Base-by-base conservation (phyloP, 2,113 vertebrate species). In the Boulengeromyrus knoepffleri region DNA sequence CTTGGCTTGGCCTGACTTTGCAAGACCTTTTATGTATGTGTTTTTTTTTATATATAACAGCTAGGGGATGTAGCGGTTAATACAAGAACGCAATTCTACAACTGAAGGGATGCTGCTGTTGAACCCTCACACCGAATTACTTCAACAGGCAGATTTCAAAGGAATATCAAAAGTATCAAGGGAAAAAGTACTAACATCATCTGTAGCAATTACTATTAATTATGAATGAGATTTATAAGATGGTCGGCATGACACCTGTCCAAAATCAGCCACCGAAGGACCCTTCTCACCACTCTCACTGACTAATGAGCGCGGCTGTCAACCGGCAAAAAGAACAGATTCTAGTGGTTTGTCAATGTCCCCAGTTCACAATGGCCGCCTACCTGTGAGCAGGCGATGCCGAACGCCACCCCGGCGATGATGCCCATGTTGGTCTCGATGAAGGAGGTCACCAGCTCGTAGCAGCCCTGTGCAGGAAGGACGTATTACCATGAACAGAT, bases 351-450 rank as follows among this genome's bases (percentile, higher is more conserved):
- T 19, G 36, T n/a, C 45, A 49, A 7, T 24, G n/a, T 31, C 15
- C 24, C 27, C 39, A 74, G 5, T 39, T n/a, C 45, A 17, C 15
- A 3, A 39, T 15, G 19, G 77, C 42, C 2, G 52, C 21, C 27
- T 96, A 99, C 99, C 98, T 99, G 98, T 93, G 98, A 99, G 95
- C 99, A 99, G 0, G 99, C 98, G 46, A 99, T 97, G 91, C 98
- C 97, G 91, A 99, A 99, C 5, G 98, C 98, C 88, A 99, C 97
- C 92, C 98, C 98, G 85, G 99, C 98, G 86, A 99, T 98, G 95
- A 99, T 97, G 90, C 97, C 98, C 97, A 99, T 97, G 96, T 99
- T 99, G 89, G 96, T 97, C 94, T 99, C 98, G 91, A 99, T 98
- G 95, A 98, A 98, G 94, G 96, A 96, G 89, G 97, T 99, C 95